Percentiles rank a stretch among this genome's conserved stretches.
phyloP scores from a whole-genome alignment of 2,113 vertebrate genomes.

The Neogobius melanostomus region DNA sequence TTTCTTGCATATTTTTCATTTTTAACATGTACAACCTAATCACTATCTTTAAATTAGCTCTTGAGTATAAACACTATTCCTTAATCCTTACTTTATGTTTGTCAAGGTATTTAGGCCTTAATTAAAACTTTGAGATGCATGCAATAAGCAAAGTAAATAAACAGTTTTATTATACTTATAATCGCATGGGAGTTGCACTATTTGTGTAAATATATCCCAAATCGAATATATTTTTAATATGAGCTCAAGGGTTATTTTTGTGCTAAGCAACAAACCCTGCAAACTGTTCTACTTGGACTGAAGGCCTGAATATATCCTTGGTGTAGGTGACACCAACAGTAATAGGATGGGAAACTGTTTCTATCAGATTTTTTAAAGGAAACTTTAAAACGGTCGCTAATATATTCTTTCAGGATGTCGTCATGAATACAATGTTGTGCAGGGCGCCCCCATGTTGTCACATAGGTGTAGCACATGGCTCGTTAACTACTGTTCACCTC shows the following conservation, averaged over 20 bases:
- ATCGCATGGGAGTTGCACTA: slow-evolving; percentile 13
- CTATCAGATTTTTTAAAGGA: not conserved
- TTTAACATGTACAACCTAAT: slow-evolving; percentile 11
- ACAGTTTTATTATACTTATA: slow-evolving; percentile 30
- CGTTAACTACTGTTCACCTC: not conserved
- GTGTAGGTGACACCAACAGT: not conserved
- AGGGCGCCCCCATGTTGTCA: not conserved
- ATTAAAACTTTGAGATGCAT: slow-evolving; percentile 29
- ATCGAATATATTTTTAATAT: not conserved
- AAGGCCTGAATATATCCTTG: not conserved
- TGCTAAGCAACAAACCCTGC: not conserved
- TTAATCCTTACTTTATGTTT: slow-evolving; percentile 30
- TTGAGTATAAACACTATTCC: slow-evolving; percentile 50
- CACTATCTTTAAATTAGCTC: slow-evolving; percentile 1
- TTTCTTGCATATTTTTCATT: slow-evolving; percentile 40
- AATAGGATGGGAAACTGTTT: not conserved
- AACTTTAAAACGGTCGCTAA: not conserved
- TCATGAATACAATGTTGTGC: not conserved
- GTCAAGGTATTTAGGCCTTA: slow-evolving; percentile 23
- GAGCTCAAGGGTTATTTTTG: not conserved
- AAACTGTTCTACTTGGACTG: not conserved
- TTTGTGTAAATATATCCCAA: slow-evolving; percentile 11
- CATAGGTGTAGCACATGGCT: not conserved
- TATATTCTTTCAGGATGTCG: not conserved
- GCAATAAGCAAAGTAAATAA: slow-evolving; percentile 39